Base-by-base conservation (phyloP, 2,888 invertebrate species). In the Bursaphelenchus okinawaensis region DNA sequence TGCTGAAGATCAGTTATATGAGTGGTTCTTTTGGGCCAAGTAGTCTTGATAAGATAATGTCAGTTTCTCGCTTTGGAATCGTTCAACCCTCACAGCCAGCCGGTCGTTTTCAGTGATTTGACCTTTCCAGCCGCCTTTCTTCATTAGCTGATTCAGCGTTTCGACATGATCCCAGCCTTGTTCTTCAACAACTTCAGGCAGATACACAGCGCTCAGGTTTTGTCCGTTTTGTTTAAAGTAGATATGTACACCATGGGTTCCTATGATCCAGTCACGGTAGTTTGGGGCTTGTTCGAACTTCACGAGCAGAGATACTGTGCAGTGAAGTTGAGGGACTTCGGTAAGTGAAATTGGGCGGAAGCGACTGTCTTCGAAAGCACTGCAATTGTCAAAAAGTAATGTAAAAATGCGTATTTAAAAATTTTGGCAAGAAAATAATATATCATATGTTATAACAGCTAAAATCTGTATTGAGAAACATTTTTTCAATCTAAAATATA, bases 121-220 rank as follows among this genome's bases (percentile, higher is more conserved):
- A 27, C 93, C 84, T 84, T 92, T 92, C 86, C 89, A 95, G 56
- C 98, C 98, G 73, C 95, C 96, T 86, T 98, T 99, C 75, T 94
- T 89, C 71, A 98, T 88, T 69, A 98, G 86, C 51, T 95, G 93
- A 86, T 99, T 96, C 82, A 98, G 93, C 24, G 98, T 98, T 86
- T 96, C 94, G 74, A 91, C 88, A 86, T 93, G 92, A 88, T 96
- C 92, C 98, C 98, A 98, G 79, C 95, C 95, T 90, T 98, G 96
- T 85, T 98, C 96, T 62, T 90, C 89, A 75, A 96, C 94, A 76
- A 98, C 95, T 86, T 96, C 93, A 62, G 98, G 98, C 84, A 98
- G 87, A 85, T 95, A 99, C 73, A 98, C 99, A 82, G 98, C 96
- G 73, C 93, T 94, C 82, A 93, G 89, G 84, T 64, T 24, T 8